Conservation (phyloP, 2,888 invertebrate genomes). For the Drosophila borealis region DNA sequence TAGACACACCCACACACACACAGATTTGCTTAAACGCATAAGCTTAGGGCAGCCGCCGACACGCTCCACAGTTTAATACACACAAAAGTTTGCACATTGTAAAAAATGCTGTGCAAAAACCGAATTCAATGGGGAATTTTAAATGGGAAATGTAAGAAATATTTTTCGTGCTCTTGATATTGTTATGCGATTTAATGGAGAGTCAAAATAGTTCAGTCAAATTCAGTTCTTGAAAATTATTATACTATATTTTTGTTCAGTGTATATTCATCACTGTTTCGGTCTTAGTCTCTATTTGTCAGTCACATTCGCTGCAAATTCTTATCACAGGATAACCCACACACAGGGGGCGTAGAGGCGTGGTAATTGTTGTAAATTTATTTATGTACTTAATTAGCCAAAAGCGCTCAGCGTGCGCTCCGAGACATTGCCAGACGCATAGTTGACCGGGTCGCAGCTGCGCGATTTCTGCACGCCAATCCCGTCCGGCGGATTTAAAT, state of each 20-base stretch:
- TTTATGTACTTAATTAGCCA: constrained; percentile 54
- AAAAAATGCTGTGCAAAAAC: background rate
- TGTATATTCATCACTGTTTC: background rate
- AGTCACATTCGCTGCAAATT: background rate
- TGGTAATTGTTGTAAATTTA: constrained; percentile 54
- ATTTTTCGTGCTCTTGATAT: no score
- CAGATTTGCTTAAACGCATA: background rate
- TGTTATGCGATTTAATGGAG: no score
- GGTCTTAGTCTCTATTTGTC: background rate
- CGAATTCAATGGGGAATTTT: background rate
- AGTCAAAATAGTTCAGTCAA: background rate
- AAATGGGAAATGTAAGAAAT: no score
- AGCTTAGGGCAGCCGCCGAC: background rate
- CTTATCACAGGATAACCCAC: background rate
- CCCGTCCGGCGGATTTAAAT: background rate
- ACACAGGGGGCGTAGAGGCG: background rate
- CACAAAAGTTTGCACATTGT: background rate
- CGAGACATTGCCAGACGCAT: constrained; percentile 17
- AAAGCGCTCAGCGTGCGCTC: constrained; percentile 23
- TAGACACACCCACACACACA: background rate
- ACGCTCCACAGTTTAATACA: background rate
- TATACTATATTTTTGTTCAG: background rate
- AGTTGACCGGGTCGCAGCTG: background rate
- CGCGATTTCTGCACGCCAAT: no score
- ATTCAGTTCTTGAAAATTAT: background rate